phyloP scores from a whole-genome alignment of 2,797 vertebrate genomes.

The Orientallactaga sibirica region DNA sequence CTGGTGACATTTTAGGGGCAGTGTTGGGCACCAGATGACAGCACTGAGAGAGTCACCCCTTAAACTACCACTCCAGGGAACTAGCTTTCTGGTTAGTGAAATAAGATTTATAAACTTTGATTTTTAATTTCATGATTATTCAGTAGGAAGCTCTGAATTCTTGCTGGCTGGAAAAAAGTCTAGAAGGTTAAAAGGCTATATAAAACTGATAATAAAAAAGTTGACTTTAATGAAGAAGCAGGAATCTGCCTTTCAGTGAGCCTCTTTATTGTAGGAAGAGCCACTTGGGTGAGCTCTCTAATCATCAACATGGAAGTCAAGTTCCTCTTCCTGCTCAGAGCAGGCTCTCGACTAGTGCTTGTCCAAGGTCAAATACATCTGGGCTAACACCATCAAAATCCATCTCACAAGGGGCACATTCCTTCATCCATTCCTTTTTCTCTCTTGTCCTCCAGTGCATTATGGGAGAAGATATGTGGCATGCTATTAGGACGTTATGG shows the following conservation, averaged over 20 bases:
- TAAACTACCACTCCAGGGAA: no score
- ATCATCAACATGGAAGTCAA: neutral
- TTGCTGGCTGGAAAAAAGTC: neutral
- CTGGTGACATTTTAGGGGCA: neutral
- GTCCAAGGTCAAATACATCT: neutral
- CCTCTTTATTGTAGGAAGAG: neutral
- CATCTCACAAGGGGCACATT: neutral
- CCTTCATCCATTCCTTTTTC: neutral
- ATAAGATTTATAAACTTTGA: neutral
- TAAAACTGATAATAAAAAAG: neutral
- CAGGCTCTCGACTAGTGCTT: neutral
- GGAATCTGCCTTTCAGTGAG: neutral
- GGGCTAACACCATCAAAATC: neutral
- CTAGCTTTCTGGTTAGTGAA: no score
- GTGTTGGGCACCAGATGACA: accelerated
- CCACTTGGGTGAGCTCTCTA: neutral
- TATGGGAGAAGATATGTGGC: neutral
- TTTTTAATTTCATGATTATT: neutral
- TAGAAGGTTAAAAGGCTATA: neutral
- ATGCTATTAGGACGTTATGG: neutral
- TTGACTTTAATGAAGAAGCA: neutral
- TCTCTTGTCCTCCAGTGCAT: neutral
- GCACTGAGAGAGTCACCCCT: neutral
- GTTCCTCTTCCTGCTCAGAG: neutral
- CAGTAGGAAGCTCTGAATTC: neutral